A percentile compares a stretch with the other conserved stretches of the same genome.
These are phyloP conservation scores for Tetragonula clypearis DNA, from an alignment of 1,140 invertebrate species.

Conservation along the genomic window DNA sequence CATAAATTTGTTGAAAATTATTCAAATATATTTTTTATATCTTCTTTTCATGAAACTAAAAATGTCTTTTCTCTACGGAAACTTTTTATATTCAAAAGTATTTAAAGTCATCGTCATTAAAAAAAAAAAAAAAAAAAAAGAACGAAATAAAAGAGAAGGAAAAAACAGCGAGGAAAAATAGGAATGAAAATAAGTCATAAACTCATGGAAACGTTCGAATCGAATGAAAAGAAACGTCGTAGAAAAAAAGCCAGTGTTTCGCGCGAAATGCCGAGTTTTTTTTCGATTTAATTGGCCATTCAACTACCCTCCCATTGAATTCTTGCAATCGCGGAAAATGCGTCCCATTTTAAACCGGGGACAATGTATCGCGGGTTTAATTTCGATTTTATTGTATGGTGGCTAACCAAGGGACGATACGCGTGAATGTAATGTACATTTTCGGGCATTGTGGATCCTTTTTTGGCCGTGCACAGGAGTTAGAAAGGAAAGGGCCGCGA, in stretches of 20 bases:
- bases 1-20: not conserved
- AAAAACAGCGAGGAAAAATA: not conserved
- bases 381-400: constrained; percentile 31
- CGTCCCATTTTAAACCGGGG: not conserved
- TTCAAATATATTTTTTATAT: not conserved
- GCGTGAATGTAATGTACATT: constrained; percentile 48
- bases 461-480: constrained; percentile 14
- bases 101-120: not conserved
- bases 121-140: not conserved
- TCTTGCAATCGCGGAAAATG: constrained; percentile 27
- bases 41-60: not conserved
- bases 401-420: constrained; percentile 20
- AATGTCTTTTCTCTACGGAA: not conserved
- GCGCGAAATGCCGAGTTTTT: not conserved
- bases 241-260: not conserved
- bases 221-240: not conserved
- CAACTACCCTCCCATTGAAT: constrained; percentile 27
- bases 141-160: not conserved
- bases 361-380: constrained; percentile 38
- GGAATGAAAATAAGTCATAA: not conserved
- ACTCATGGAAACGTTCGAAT: not conserved
- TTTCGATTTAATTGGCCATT: constrained; percentile 45
- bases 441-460: constrained; percentile 42
- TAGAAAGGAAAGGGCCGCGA: constrained; percentile 50
- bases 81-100: not conserved